A percentile compares a stretch with the other conserved stretches of the same genome.
Evolutionary conservation across 2,888 invertebrate species (phyloP).

Genomic region (Drosophila monieri): DNA sequence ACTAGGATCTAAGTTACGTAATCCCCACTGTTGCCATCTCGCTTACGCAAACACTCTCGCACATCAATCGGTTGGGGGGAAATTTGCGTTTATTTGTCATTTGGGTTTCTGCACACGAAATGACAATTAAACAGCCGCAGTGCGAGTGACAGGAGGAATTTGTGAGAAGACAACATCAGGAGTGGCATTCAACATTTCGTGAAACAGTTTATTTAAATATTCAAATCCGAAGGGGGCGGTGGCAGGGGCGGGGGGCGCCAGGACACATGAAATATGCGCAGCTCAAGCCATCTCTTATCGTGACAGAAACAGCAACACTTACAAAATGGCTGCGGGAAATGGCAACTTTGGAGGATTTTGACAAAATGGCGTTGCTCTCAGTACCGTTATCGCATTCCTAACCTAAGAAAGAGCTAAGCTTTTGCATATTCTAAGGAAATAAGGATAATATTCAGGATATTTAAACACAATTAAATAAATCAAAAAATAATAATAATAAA

Average conservation of each 20-base stretch:
- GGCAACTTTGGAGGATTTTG: not conserved
- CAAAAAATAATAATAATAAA: not conserved
- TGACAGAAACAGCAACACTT: conserved; percentile 24
- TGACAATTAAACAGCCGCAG: conserved; percentile 66
- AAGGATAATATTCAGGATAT: not conserved
- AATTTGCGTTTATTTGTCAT: conserved; percentile 57
- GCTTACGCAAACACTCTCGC: conserved; percentile 16
- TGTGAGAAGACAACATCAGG: not conserved
- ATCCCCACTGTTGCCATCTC: conserved; percentile 36
- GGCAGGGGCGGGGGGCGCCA: not conserved
- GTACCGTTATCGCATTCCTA: not conserved
- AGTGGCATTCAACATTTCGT: conserved; percentile 19
- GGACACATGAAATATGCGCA: conserved; percentile 18
- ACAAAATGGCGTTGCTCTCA: not conserved
- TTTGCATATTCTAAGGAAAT: not conserved
- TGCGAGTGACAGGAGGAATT: conserved; percentile 28
- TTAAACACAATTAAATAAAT: not conserved
- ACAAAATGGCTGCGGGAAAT: conserved; percentile 13
- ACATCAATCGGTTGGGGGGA: conserved; percentile 18
- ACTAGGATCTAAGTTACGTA: not conserved
- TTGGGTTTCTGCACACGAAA: conserved; percentile 60
- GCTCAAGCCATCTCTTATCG: conserved; percentile 19
- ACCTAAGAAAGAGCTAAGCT: not conserved
- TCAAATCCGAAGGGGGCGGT: conserved; percentile 11
- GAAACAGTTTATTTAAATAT: conserved; percentile 33